Base-by-base conservation (phyloP, 1,140 invertebrate species). In the Magallana angulata region DNA sequence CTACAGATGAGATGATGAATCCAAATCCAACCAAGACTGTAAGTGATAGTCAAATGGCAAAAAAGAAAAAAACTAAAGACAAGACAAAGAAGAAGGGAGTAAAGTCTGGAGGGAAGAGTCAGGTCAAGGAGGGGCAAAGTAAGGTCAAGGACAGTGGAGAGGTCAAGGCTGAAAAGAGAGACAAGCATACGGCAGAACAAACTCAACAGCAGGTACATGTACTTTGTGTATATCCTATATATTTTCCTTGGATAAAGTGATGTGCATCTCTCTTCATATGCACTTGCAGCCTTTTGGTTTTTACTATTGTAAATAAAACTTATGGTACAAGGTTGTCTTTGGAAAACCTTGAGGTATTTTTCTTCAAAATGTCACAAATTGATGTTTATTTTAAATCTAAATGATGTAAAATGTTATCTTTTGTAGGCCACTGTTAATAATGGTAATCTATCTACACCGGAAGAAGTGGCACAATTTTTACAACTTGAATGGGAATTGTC, bases 391-490 rank as follows among this genome's bases (percentile, higher is more conserved):
- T 48, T 48, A 48, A 3, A 48, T 48, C 36, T 48, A 48, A 48
- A 48, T 48, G 1, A 48, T 48, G 24, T 24, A 24, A 24, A 24
- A 48, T 48, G 36, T 48, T 48, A 48, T 48, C 36, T 48, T 48
- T 48, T 48, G 36, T 76, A 76, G 68, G 68, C 1, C 24, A 30
- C 68, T 30, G 68, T 4, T 18, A 11, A 76, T 36, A 18, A 30
- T 36, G 68, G 24, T 4, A 8, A 30, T 30, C 30, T 76, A 24
- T 76, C 68, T 76, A 30, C 18, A 76, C 9, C 18, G 14, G 68
- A 76, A 30, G 18, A 76, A 76, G 68, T 76, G 68, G 68, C 7
- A 9, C 24, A 76, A 30, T 76, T 30, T 76, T 76, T 76, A 30
- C 68, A 76, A 12, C 68, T 48, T 7, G 68, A 76, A 36, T 76